Conservation (phyloP, 2,113 vertebrate genomes). For the Callionymus lyra region DNA sequence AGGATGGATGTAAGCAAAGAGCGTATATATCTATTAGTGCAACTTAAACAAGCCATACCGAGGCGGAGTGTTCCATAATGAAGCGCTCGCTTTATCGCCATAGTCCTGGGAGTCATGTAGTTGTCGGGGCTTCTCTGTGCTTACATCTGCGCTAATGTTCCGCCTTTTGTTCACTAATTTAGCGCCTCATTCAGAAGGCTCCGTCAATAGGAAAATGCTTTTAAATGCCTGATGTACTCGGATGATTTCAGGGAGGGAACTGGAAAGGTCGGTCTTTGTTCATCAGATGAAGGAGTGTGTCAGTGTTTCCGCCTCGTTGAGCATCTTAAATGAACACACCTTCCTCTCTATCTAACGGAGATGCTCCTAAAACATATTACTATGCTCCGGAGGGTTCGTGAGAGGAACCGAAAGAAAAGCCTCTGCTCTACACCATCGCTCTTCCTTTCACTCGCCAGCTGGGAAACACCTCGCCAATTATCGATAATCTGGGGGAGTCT, state of each 20-base stretch:
- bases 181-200: neutral
- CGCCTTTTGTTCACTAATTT: slow-evolving; percentile 4
- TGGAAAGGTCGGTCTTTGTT: slow-evolving; percentile 9
- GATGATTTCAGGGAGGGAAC: neutral
- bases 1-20: too few species aligned
- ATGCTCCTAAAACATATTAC: too few species aligned
- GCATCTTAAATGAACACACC: slow-evolving; percentile 9
- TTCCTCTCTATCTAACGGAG: neutral
- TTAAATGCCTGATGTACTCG: slow-evolving; percentile 8
- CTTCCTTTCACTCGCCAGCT: slow-evolving; percentile 1
- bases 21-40: too few species aligned
- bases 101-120: too few species aligned
- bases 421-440: too few species aligned
- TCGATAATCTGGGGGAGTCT: slow-evolving; percentile 17
- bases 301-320: slow-evolving; percentile 27
- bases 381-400: too few species aligned
- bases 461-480: slow-evolving; percentile 19
- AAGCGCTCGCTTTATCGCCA: too few species aligned
- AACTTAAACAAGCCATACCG: too few species aligned
- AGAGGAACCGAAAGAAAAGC: too few species aligned
- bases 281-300: slow-evolving; percentile 14
- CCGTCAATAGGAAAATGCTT: neutral
- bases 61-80: too few species aligned
- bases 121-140: neutral
- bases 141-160: slow-evolving; percentile 1